Base-by-base conservation (phyloP, 2,888 invertebrate genomes). In the Sepioteuthis lessoniana region DNA sequence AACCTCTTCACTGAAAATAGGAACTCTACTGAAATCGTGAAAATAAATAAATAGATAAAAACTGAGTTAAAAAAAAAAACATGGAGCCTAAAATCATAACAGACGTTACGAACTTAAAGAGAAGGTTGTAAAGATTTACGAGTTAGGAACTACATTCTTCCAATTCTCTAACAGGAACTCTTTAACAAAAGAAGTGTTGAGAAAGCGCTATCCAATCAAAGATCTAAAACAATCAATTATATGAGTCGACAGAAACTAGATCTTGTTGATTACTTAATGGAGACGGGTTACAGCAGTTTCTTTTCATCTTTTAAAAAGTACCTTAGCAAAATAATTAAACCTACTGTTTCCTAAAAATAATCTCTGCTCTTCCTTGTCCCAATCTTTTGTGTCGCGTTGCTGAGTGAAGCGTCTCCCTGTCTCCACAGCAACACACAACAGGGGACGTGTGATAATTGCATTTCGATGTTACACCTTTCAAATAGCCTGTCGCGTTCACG, bases 371-470 rank as follows among this genome's bases (percentile, higher is more conserved):
- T 76, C 35, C 76, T 21, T 35, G 76, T 76, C n/a, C n/a, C 35
- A 10, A 35, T 16, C n/a, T n/a, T 76, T 76, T 76, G 76, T 76
- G 35, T 13, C n/a, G 76, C 76, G 76, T 13, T n/a, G 76, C 76
- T 19, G 76, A 76, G 35, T n/a, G 76, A n/a, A 76, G 76, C n/a
- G 76, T 76, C 76, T 76, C 16, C n/a, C 16, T 2, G 76, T 76
- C 76, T 76, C 76, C 16, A n/a, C 13, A 19, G n/a, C 16, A n/a
- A 35, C 35, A 76, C 35, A 35, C 76, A 35, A 35, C n/a, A 76
- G 76, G 76, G n/a, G 42, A 76, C n/a, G 76, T 76, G 76, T 76
- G 76, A 76, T n/a, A 76, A 76, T 76, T 76, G 76, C 76, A 16
- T 76, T 76, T 35, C 76, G 76, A 76, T 76, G 76, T 76, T 76